Evolutionary conservation across 2,797 vertebrate species (phyloP), one percentile per base, ranked within the genome.

Genomic region (Alauda arvensis): DNA sequence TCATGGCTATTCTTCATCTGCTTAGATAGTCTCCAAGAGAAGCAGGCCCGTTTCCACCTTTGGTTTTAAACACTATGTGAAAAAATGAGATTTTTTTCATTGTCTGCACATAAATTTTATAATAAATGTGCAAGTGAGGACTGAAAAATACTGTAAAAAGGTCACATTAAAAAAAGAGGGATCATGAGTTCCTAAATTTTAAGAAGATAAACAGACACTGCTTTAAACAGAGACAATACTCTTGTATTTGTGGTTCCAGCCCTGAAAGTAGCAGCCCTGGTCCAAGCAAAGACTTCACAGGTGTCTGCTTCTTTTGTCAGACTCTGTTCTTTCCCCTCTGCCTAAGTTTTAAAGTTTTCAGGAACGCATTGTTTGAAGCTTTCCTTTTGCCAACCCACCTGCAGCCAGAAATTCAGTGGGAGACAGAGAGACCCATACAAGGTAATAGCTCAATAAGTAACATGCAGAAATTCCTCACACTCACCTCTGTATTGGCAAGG

Each of bases 401-500:
- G 70, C 70, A 78, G 85, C 62, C 70, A 90, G 78, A 71, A 87
- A 91, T 61, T 81, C 61, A 82, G 87, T 59, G 75, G 69, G 85
- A 92, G 83, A 88, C 71, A 70, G 57, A 89, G 56, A 90, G 40
- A 94, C 39, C 85, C 93, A 87, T 95, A 93, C 90, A 95, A 94
- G 93, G 91, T 82, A 93, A 95, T 28, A 88, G 65, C 68, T 88
- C 83, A 95, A 93, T 59, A 84, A 93, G 74, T 75, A 91, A 83
- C 74, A 83, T 4, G 10, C 78, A 95, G 67, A 92, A 94, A 94
- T 94, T 87, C 86, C 88, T 89, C 80, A 89, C 65, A 9, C 89
- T 96, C 90, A 95, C 95, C 95, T 94, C 95, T 67, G 18, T 69
- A 76, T 56, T 92, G 91, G 94, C 93, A 94, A 93, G 76, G 70